Evolutionary conservation across 1,140 invertebrate genomes (phyloP).

Genomic region (Dreissena rostriformis): DNA sequence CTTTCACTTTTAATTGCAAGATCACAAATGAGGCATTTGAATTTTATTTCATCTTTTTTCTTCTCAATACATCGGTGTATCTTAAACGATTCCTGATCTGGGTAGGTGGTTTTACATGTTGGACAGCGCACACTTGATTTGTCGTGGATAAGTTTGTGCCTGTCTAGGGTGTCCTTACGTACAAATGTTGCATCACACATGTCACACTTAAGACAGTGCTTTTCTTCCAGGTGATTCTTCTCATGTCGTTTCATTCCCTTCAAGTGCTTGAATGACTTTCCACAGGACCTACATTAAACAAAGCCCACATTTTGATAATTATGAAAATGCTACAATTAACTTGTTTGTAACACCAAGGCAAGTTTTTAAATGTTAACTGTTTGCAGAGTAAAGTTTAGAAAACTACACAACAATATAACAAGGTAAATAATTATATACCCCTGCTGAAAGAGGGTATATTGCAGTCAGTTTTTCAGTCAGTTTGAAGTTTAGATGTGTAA

Average conservation of each 20-base stretch:
- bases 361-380: neutral
- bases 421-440: no score
- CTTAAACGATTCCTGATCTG: neutral
- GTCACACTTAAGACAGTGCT: slow-evolving; percentile 19
- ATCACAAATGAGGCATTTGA: slow-evolving; percentile 29
- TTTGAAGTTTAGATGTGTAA: no score
- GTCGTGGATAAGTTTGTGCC: slow-evolving; percentile 26
- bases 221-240: slow-evolving; percentile 43
- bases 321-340: neutral
- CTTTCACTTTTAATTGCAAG: slow-evolving; percentile 22
- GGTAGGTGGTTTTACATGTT: slow-evolving; percentile 17
- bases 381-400: no score
- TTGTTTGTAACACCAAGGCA: neutral
- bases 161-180: slow-evolving; percentile 48
- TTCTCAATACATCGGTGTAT: neutral
- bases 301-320: neutral
- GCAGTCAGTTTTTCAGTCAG: no score
- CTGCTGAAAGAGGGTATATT: no score
- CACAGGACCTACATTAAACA: slow-evolving; percentile 46
- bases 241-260: slow-evolving; percentile 51
- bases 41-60: neutral
- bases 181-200: slow-evolving; percentile 34
- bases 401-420: no score
- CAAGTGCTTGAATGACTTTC: slow-evolving; percentile 51
- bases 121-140: slow-evolving; percentile 21